Evolutionary conservation across 2,113 vertebrate species (phyloP), one percentile per base, ranked within the genome.

Genomic region (Oryzias curvinotus): DNA sequence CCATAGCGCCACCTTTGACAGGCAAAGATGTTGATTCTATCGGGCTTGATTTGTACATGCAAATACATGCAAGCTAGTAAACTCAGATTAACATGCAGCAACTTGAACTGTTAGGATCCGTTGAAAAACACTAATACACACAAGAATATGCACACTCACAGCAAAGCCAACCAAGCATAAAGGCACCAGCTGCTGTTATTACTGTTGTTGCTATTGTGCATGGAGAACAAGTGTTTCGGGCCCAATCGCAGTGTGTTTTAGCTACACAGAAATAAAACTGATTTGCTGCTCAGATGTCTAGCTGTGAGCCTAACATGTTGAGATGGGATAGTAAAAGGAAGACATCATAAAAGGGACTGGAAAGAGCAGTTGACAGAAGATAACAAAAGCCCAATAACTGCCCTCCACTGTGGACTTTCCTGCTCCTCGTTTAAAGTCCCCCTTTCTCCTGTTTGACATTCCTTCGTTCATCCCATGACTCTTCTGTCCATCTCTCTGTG

Each of bases 401-500:
- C n/a, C 23, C 53, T 47, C 57, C 58, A 41, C 7, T 30, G 56
- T 55, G 5, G 17, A 62, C 26, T 51, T 43, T 42, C 47, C 43
- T 48, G 17, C 49, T 25, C 58, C 43, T 25, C n/a, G 14, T 67
- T 81, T 55, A 48, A 43, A 74, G 21, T 52, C 49, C 55, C 19
- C 15, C 44, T 42, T 17, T 66, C 25, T 55, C 14, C 49, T 61
- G 57, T 63, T 65, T 64, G 44, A 17, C 25, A 23, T 23, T 55
- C 65, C 59, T 23, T 10, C 23, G 52, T 48, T 57, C 48, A 23
- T 53, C 66, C 54, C 62, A 59, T 3, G 18, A 44, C 68, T 58
- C 56, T 51, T 66, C 67, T 62, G 80, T 86, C 80, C 77, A 57
- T 17, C 41, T 74, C 62, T 52, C 55, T 74, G 66, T 57, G 5